phyloP scores from a whole-genome alignment of 2,113 vertebrate genomes.

The human region DNA sequence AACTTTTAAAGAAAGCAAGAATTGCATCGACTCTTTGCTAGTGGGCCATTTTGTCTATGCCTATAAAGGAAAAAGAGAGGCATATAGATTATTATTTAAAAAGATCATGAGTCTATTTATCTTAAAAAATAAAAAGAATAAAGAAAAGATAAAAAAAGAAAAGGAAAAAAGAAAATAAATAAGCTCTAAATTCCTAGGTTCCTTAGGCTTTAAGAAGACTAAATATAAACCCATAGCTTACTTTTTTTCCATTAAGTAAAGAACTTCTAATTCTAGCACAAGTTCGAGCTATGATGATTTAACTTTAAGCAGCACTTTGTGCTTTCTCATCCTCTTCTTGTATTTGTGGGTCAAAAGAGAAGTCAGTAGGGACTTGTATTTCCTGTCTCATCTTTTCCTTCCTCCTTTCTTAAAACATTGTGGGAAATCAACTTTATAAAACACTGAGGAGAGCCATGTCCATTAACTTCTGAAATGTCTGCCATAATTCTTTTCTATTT shows the following conservation, averaged over 20 bases:
- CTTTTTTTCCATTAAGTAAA: conserved; percentile 45
- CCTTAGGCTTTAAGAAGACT: background rate
- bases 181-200: background rate
- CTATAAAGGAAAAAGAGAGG: background rate
- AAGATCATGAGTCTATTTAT: background rate
- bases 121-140: background rate
- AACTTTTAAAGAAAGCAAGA: background rate
- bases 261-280: conserved; percentile 59
- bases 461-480: background rate
- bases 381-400: conserved; percentile 65
- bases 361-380: conserved; percentile 61
- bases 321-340: conserved; percentile 39
- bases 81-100: conserved; percentile 27
- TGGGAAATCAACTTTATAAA: conserved; percentile 53
- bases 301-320: background rate
- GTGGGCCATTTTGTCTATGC: background rate
- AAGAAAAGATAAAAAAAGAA: background rate
- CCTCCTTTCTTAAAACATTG: conserved; percentile 37
- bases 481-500: conserved; percentile 14
- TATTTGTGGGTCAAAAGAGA: conserved; percentile 65
- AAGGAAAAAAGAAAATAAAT: background rate
- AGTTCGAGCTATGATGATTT: background rate
- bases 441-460: background rate
- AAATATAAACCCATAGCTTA: conserved; percentile 51
- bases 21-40: background rate